These are phyloP conservation scores for Urocolius indicus DNA, from an alignment of 2,113 vertebrate genomes.

Conservation along the genomic window DNA sequence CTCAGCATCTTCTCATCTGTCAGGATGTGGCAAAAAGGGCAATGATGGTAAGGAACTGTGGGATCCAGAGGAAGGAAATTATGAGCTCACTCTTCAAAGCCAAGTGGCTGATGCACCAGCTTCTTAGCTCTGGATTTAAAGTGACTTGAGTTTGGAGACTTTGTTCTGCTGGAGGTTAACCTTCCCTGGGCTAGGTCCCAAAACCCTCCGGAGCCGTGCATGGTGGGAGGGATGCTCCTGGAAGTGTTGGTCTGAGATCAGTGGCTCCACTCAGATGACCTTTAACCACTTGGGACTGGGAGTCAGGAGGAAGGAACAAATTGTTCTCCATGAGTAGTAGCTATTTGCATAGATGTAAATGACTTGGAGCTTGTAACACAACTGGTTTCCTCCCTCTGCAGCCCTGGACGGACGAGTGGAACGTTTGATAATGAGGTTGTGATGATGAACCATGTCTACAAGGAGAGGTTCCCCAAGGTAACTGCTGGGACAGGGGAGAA, in stretches of 20 bases:
- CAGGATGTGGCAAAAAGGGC: neutral
- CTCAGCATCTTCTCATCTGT: neutral
- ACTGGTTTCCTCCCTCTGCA: constrained; percentile 41
- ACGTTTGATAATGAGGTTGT: constrained; percentile 95
- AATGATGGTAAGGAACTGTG: rapidly evolving
- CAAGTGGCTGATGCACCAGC: neutral
- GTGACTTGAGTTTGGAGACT: neutral
- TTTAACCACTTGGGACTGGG: neutral
- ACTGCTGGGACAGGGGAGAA: neutral
- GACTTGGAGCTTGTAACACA: rapidly evolving
- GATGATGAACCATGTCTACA: constrained; percentile 99
- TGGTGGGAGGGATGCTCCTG: neutral
- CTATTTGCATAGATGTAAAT: neutral
- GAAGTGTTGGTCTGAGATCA: neutral
- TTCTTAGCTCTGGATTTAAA: neutral
- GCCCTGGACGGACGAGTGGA: constrained; percentile 88
- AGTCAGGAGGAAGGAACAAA: neutral
- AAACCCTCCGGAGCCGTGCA: neutral
- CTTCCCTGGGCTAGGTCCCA: neutral
- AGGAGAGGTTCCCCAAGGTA: constrained; percentile 97
- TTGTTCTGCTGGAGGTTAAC: neutral
- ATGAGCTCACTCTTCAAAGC: neutral
- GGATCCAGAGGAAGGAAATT: neutral
- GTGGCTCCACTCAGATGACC: neutral
- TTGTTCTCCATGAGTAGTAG: neutral